A percentile compares a stretch with the other conserved stretches of the same genome.
Conservation (phyloP, 2,113 vertebrate species). For the Hyaena hyaena region DNA sequence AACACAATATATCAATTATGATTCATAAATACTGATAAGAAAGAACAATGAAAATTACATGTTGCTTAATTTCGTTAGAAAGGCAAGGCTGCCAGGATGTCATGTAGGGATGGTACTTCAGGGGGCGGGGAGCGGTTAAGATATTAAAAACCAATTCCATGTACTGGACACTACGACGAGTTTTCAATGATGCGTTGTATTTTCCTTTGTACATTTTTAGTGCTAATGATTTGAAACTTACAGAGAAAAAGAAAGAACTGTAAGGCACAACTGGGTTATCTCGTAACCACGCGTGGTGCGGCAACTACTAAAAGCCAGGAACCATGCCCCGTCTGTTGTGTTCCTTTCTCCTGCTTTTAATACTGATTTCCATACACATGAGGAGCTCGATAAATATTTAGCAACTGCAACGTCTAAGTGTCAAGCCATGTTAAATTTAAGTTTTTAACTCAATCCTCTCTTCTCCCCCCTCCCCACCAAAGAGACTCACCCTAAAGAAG, state of each 20-base stretch:
- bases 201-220: constrained; percentile 22
- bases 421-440: constrained; percentile 24
- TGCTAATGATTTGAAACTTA: constrained; percentile 50
- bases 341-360: constrained; percentile 43
- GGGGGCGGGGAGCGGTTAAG: too few species aligned
- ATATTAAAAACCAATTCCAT: constrained; percentile 43
- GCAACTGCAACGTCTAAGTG: constrained; percentile 27
- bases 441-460: constrained; percentile 15
- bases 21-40: constrained; percentile 48
- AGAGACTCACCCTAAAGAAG: constrained; percentile 6
- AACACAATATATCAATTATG: background rate
- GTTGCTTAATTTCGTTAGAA: constrained; percentile 6
- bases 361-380: constrained; percentile 28
- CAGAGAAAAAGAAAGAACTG: constrained; percentile 54
- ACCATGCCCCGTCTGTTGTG: constrained; percentile 29
- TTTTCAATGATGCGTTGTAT: background rate
- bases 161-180: background rate
- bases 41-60: background rate
- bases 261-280: background rate
- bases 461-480: background rate
- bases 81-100: constrained; percentile 39
- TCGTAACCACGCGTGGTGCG: background rate
- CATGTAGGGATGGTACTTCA: background rate
- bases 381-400: constrained; percentile 49
- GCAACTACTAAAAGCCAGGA: constrained; percentile 31